These are phyloP conservation scores for Bombus difficillimus DNA, from an alignment of 1,140 invertebrate genomes.

Conservation along the genomic window DNA sequence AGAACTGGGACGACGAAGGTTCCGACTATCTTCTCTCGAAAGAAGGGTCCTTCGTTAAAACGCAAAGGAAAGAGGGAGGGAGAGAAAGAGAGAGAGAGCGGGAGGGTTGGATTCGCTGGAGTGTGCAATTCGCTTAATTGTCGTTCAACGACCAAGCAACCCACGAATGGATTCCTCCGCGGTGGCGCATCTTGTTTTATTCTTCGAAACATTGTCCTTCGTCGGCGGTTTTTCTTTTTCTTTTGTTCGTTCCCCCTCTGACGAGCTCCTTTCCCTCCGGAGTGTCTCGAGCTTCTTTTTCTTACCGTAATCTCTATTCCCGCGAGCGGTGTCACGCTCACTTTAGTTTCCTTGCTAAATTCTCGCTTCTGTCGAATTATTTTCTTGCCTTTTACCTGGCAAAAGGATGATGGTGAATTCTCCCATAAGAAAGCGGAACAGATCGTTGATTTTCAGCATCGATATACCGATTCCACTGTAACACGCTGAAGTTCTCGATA, in stretches of 20 bases:
- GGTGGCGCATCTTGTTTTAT: slow-evolving; percentile 27
- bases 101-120: slow-evolving; percentile 31
- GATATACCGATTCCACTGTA: not conserved
- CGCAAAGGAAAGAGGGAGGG: slow-evolving; percentile 19
- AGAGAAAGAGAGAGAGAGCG: not conserved
- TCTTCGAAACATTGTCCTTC: slow-evolving; percentile 37
- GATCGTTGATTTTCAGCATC: too few relatives aligned
- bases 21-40: slow-evolving; percentile 16
- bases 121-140: slow-evolving; percentile 66
- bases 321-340: not conserved
- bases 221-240: not conserved
- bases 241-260: not conserved
- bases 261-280: not conserved
- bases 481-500: not conserved
- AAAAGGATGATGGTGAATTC: too few relatives aligned
- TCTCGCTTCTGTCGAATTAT: not conserved
- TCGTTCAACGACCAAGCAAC: slow-evolving; percentile 60
- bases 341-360: not conserved
- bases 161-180: slow-evolving; percentile 41
- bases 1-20: slow-evolving; percentile 63
- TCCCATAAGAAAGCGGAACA: too few relatives aligned
- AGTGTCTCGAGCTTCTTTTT: not conserved
- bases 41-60: slow-evolving; percentile 68
- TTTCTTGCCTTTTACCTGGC: not conserved
- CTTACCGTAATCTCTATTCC: not conserved